Evolutionary conservation across 2,797 vertebrate genomes (phyloP).

Genomic region (Centroberyx gerrardi): DNA sequence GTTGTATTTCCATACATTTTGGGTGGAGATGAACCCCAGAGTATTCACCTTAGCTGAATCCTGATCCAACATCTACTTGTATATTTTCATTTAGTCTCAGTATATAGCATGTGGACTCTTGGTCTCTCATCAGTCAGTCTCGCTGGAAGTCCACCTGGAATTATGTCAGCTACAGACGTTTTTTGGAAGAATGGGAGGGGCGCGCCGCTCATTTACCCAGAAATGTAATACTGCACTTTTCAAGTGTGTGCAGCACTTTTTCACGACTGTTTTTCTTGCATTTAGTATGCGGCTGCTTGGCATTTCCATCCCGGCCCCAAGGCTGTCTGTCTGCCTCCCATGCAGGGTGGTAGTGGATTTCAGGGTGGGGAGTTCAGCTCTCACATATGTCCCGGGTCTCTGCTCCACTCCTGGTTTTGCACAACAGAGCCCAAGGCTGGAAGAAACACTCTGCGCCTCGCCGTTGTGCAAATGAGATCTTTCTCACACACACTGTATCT

Average conservation of each 20-base stretch:
- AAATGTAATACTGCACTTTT: slow-evolving; percentile 66
- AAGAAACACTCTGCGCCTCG: neutral
- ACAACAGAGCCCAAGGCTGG: neutral
- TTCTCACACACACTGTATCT: slow-evolving; percentile 2
- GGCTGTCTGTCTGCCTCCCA: slow-evolving; percentile 32
- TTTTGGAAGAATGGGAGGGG: slow-evolving; percentile 61
- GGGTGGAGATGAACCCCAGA: slow-evolving; percentile 24
- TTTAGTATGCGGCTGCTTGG: slow-evolving; percentile 61
- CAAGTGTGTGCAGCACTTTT: slow-evolving; percentile 48
- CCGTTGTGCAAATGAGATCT: slow-evolving; percentile 2
- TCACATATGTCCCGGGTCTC: neutral
- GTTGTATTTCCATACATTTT: slow-evolving; percentile 6
- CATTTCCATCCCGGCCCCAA: slow-evolving; percentile 65
- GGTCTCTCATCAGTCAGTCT: slow-evolving; percentile 63
- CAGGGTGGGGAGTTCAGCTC: slow-evolving; percentile 59
- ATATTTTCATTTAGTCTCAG: slow-evolving; percentile 70
- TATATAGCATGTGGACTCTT: slow-evolving; percentile 38
- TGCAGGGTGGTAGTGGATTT: slow-evolving; percentile 25
- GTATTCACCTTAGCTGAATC: slow-evolving; percentile 46
- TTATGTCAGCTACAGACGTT: slow-evolving; percentile 66
- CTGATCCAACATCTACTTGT: slow-evolving; percentile 52
- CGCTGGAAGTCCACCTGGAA: slow-evolving; percentile 60
- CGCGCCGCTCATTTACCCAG: slow-evolving; percentile 63
- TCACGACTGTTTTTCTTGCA: slow-evolving; percentile 65
- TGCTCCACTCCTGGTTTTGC: slow-evolving; percentile 13